Evolutionary conservation across 2,113 vertebrate species (phyloP).

Genomic region (Platanista minor): DNA sequence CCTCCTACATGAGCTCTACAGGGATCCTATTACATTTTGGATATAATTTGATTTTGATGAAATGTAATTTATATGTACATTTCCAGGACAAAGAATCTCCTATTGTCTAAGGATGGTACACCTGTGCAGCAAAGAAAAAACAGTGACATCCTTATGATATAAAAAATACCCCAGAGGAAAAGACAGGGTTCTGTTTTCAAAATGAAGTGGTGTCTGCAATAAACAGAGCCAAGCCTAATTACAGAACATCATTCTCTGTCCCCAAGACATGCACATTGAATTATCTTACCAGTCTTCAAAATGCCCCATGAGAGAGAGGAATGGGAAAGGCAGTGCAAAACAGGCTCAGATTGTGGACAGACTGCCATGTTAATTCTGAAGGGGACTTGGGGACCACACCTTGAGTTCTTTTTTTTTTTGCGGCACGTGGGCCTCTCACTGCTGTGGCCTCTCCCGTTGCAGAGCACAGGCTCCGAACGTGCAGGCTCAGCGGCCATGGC

Average conservation of each 20-base stretch:
- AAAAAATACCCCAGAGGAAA: slow-evolving; percentile 58
- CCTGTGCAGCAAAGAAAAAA: slow-evolving; percentile 44
- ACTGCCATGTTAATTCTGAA: slow-evolving; percentile 22
- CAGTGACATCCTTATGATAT: slow-evolving; percentile 17
- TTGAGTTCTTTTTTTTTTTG: slow-evolving; percentile 50
- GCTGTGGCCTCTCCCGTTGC: too few relatives aligned
- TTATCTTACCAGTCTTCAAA: slow-evolving; percentile 25
- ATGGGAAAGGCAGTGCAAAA: neutral
- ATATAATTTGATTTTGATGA: slow-evolving; percentile 37
- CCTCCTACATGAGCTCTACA: neutral
- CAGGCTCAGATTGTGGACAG: neutral
- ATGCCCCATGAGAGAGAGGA: neutral
- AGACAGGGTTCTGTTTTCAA: slow-evolving; percentile 52
- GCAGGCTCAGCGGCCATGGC: too few relatives aligned
- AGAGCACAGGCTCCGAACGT: too few relatives aligned
- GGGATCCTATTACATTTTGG: neutral
- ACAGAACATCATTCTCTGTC: neutral
- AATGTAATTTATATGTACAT: slow-evolving; percentile 8
- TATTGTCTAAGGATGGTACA: slow-evolving; percentile 8
- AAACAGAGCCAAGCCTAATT: slow-evolving; percentile 46
- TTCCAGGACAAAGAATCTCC: slow-evolving; percentile 32
- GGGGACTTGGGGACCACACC: slow-evolving; percentile 50
- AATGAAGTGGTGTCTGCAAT: slow-evolving; percentile 48
- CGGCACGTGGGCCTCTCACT: too few relatives aligned
- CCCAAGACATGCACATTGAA: neutral